A percentile compares a stretch with the other conserved stretches of the same genome.
Evolutionary conservation across 2,888 invertebrate genomes (phyloP).

Genomic region (Epistrophella euchroma): DNA sequence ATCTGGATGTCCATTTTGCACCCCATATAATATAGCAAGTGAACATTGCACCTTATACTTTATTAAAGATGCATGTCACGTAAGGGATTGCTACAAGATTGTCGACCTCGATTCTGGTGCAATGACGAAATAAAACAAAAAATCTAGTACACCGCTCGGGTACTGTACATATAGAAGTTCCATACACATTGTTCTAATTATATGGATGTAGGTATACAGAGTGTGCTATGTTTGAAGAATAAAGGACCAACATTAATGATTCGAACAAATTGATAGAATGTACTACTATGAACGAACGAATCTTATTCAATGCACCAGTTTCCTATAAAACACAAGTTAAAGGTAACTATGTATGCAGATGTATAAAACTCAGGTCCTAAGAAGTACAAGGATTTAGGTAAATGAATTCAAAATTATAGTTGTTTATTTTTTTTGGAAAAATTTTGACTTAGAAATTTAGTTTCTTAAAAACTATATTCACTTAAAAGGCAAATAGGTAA

Average conservation of each 20-base stretch:
- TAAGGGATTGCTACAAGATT: slow-evolving; percentile 68
- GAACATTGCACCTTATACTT: slow-evolving; percentile 62
- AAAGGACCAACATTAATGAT: slow-evolving; percentile 15
- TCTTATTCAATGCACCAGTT: not conserved
- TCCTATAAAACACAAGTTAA: too few relatives aligned
- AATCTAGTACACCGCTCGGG: slow-evolving; percentile 8
- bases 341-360: too few relatives aligned
- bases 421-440: too few relatives aligned
- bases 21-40: slow-evolving; percentile 34
- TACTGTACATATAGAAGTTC: not conserved
- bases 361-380: not conserved
- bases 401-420: too few relatives aligned
- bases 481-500: too few relatives aligned
- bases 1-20: slow-evolving; percentile 69
- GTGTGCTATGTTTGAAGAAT: slow-evolving; percentile 7
- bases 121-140: slow-evolving; percentile 45
- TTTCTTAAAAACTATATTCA: too few relatives aligned
- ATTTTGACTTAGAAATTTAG: too few relatives aligned
- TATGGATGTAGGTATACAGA: not conserved
- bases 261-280: not conserved
- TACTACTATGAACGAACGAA: not conserved
- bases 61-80: slow-evolving; percentile 72
- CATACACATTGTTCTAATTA: not conserved
- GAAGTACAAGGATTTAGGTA: too few relatives aligned
- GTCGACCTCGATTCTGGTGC: slow-evolving; percentile 69